Evolutionary conservation across 2,113 vertebrate species (phyloP).

Genomic region (Acanthisitta chloris): DNA sequence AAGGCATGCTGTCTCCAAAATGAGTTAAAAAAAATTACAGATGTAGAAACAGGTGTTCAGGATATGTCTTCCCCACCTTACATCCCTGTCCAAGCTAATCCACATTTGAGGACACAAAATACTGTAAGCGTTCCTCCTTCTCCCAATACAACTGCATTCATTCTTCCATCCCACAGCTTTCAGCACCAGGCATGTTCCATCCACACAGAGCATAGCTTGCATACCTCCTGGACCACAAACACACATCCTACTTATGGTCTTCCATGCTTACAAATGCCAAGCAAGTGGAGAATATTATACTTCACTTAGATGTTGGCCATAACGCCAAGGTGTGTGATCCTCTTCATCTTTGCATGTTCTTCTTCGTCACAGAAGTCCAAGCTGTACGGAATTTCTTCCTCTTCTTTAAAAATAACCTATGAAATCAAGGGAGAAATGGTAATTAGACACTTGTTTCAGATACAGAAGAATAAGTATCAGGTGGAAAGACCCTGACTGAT

Average conservation of each 20-base stretch:
- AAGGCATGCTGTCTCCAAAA: background rate
- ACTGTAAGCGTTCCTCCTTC: constrained; percentile 53
- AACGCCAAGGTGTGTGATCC: background rate
- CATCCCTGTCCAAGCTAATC: constrained; percentile 65
- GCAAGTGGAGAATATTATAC: background rate
- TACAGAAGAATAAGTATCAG: background rate
- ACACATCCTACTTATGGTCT: constrained; percentile 55
- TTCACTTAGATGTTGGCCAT: constrained; percentile 27
- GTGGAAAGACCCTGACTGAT: background rate
- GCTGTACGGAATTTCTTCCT: background rate
- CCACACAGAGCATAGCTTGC: constrained; percentile 60
- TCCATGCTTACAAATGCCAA: constrained; percentile 22
- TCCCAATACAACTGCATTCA: constrained; percentile 52
- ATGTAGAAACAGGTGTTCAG: constrained; percentile 71
- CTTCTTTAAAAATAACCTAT: background rate
- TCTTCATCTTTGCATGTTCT: background rate
- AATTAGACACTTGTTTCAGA: background rate
- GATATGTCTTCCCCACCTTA: constrained; percentile 62
- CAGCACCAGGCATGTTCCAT: constrained; percentile 63
- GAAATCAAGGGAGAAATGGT: background rate
- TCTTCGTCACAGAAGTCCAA: background rate
- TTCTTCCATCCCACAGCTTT: constrained; percentile 65
- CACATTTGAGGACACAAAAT: constrained; percentile 42
- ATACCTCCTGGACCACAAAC: constrained; percentile 60
- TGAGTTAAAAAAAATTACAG: background rate